Percentiles rank a stretch among this genome's conserved stretches.
Conservation (phyloP, 2,888 invertebrate species). For the Machimus atricapillus region DNA sequence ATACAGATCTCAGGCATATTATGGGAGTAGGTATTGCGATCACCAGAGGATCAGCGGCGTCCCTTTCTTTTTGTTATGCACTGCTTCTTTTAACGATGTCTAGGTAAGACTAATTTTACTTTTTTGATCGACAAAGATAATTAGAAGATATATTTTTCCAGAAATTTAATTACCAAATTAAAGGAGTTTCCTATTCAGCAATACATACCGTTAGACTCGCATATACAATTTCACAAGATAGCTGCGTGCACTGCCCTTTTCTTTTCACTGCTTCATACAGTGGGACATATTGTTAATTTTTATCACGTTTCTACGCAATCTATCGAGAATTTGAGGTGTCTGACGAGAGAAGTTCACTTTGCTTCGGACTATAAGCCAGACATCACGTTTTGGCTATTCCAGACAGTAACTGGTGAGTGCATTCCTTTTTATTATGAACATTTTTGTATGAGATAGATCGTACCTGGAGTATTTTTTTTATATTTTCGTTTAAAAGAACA, state of each 20-base stretch:
- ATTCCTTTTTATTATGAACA: background rate
- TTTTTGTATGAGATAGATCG: background rate
- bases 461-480: background rate
- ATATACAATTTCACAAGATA: conserved; percentile 97
- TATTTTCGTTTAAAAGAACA: too few relatives aligned
- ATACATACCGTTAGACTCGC: conserved; percentile 92
- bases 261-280: conserved; percentile 90
- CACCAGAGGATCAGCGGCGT: conserved; percentile 92
- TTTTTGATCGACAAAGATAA: conserved; percentile 59
- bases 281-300: conserved; percentile 96
- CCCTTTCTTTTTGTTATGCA: conserved; percentile 93
- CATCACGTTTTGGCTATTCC: conserved; percentile 94
- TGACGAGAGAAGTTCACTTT: conserved; percentile 93
- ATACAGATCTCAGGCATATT: conserved; percentile 91
- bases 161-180: conserved; percentile 88
- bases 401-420: conserved; percentile 85
- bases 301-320: conserved; percentile 97
- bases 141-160: conserved; percentile 63
- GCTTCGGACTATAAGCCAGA: conserved; percentile 93
- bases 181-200: conserved; percentile 94
- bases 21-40: conserved; percentile 98
- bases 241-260: conserved; percentile 93
- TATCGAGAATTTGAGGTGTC: conserved; percentile 86
- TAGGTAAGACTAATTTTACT: conserved; percentile 68
- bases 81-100: conserved; percentile 92